Evolutionary conservation across 1,140 invertebrate genomes (phyloP).

Genomic region (Eupristina koningsbergeri): DNA sequence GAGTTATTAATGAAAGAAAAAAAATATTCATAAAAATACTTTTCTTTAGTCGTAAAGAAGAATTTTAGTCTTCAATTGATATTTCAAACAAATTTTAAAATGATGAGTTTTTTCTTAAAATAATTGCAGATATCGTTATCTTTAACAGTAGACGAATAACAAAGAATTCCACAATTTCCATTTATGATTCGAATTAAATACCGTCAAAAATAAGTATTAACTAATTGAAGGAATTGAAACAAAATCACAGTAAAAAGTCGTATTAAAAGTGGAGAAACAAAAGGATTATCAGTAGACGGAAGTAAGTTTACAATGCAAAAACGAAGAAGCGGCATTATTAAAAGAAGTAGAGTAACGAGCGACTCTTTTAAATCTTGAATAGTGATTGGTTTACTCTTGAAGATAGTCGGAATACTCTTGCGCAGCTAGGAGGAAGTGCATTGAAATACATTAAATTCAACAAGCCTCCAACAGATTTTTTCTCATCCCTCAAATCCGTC

Average conservation of each 20-base stretch:
- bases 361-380: conserved; percentile 7
- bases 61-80: not conserved
- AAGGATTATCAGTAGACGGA: not conserved
- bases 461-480: conserved; percentile 19
- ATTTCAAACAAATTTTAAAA: not conserved
- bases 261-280: too few species aligned
- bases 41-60: too few species aligned
- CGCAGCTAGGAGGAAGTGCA: not conserved
- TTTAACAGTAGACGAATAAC: not conserved
- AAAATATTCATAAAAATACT: too few species aligned
- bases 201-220: not conserved
- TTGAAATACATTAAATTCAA: conserved; percentile 47
- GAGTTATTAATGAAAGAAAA: too few species aligned
- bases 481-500: conserved; percentile 7
- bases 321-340: not conserved
- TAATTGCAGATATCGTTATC: not conserved
- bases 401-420: too few species aligned
- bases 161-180: too few species aligned
- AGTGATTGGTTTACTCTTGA: not conserved
- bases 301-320: not conserved
- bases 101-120: not conserved
- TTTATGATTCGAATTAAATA: too few species aligned
- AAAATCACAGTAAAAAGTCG: not conserved
- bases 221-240: not conserved
- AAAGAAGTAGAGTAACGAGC: not conserved